Conservation (phyloP, 2,113 vertebrate species). For the Cromileptes altivelis region DNA sequence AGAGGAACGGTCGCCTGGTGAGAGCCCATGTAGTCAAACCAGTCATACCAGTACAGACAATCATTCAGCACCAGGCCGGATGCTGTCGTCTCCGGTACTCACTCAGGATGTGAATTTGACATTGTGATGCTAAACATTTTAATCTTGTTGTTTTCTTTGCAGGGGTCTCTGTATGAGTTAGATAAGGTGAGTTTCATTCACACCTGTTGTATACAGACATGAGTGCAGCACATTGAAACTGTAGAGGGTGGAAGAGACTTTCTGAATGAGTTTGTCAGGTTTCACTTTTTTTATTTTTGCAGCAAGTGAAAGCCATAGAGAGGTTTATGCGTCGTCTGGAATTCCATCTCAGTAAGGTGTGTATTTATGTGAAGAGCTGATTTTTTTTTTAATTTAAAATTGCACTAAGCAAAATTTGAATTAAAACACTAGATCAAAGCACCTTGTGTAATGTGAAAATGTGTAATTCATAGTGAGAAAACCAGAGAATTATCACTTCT, state of each 20-base stretch:
- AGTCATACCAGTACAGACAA: slow-evolving; percentile 39
- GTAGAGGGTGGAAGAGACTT: background rate
- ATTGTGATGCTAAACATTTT: slow-evolving; percentile 59
- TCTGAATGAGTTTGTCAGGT: background rate
- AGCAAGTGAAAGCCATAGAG: slow-evolving; percentile 85
- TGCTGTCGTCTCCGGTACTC: background rate
- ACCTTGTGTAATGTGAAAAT: too few relatives aligned
- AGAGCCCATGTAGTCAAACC: slow-evolving; percentile 59
- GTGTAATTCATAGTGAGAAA: too few relatives aligned
- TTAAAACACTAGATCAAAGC: background rate
- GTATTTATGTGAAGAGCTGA: slow-evolving; percentile 13
- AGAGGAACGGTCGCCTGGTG: slow-evolving; percentile 81
- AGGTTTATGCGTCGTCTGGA: slow-evolving; percentile 83
- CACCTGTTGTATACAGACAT: background rate
- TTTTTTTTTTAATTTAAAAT: background rate
- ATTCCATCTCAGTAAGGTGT: slow-evolving; percentile 82
- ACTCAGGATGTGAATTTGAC: slow-evolving; percentile 14
- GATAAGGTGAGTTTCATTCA: slow-evolving; percentile 79
- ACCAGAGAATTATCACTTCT: too few relatives aligned
- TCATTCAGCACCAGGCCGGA: slow-evolving; percentile 8
- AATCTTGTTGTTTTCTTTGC: slow-evolving; percentile 35
- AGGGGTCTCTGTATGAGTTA: slow-evolving; percentile 82
- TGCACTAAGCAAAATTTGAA: background rate
- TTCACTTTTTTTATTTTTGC: slow-evolving; percentile 12
- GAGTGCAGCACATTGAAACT: slow-evolving; percentile 3